Evolutionary conservation across 2,113 vertebrate species (phyloP).

Genomic region (Vimba vimba): DNA sequence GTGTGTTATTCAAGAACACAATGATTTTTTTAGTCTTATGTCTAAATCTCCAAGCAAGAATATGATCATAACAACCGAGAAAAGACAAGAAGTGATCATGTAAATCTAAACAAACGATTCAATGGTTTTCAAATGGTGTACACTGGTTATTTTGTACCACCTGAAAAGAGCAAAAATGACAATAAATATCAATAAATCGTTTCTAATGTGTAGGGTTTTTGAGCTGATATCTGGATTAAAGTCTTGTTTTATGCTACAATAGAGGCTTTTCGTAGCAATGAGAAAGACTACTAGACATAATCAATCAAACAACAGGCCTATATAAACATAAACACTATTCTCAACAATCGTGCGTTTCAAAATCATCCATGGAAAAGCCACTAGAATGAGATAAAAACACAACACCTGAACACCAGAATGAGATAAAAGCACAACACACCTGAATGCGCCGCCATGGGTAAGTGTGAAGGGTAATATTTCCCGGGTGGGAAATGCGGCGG

Average conservation of each 20-base stretch:
- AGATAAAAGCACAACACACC: slow-evolving; percentile 77
- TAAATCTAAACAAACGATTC: too few species aligned
- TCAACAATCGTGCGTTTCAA: neutral
- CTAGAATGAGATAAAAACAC: slow-evolving; percentile 21
- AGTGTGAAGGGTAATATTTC: slow-evolving; percentile 94
- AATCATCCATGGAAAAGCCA: too few species aligned
- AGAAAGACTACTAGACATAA: neutral
- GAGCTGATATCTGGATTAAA: neutral
- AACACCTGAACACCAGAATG: slow-evolving; percentile 80
- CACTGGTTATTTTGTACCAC: neutral
- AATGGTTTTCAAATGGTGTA: neutral
- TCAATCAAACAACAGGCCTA: neutral
- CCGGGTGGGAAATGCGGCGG: slow-evolving; percentile 89
- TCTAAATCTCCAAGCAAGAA: neutral
- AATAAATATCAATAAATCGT: neutral
- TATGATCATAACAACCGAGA: neutral
- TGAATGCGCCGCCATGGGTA: slow-evolving; percentile 96
- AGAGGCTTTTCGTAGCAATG: neutral
- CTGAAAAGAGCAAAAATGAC: neutral
- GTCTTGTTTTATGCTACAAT: neutral
- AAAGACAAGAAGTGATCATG: neutral
- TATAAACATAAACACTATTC: slow-evolving; percentile 1
- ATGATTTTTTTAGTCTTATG: neutral
- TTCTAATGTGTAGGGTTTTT: neutral
- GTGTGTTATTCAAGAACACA: neutral